Evolutionary conservation across 2,888 invertebrate genomes (phyloP), one percentile per base, ranked within the genome.

Genomic region (Psylliodes chrysocephalus): DNA sequence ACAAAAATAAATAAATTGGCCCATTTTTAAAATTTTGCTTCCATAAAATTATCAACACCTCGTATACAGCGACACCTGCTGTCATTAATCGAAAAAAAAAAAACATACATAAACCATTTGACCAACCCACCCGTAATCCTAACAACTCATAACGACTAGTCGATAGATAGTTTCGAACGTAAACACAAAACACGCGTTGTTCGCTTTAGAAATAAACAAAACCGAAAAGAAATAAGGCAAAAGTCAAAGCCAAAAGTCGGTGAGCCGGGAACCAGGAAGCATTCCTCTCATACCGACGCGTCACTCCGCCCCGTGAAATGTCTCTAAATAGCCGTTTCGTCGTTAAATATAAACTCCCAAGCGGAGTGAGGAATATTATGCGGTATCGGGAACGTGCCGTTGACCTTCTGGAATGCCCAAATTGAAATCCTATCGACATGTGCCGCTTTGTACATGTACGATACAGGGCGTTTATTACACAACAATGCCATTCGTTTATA

Each of bases 351-450:
- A 57, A 57, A 57, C 47, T 57, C 56, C 56, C 28, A 47, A 57
- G 18, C 22, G 35, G 19, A 35, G 46, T 17, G 22, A 57, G 47
- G 18, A 35, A 42, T 30, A 47, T 47, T 30, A 7, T 19, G 18
- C 30, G 33, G 30, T 33, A 8, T 8, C 22, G 22, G 12, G 22
- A 49, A 49, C 49, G 49, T 57, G 56, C 35, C 56, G 56, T 57
- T 57, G 56, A 57, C 56, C 56, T 33, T 57, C 46, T 19, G 56
- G 56, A 46, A 57, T 57, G 56, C 56, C 56, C 46, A 57, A 57
- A 57, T 57, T 35, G 40, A 57, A 55, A 12, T 35, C 22, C 18
- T 54, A 54, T 54, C 40, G 54, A 40, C 54, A 54, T 40, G 18
- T 33, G 18, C 44, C 10, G 33, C 4, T 33, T 22, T 6, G n/a